These are phyloP conservation scores for Sitobion miscanthi DNA, from an alignment of 1,140 invertebrate species.

Conservation along the genomic window DNA sequence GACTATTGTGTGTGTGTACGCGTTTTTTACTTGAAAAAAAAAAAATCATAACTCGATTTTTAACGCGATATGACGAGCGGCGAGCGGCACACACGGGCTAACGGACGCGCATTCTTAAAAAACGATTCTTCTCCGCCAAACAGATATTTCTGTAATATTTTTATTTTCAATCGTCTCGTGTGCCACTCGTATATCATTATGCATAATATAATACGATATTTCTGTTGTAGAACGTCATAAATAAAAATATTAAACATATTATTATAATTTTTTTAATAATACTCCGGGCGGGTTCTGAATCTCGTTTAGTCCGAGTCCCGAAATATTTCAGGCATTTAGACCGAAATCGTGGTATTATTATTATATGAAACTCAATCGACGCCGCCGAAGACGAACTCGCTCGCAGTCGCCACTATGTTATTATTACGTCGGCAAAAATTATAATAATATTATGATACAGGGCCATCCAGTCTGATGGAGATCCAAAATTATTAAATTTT, in stretches of 20 bases:
- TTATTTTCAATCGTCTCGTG: not conserved
- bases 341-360: not conserved
- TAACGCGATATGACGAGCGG: not conserved
- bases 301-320: not conserved
- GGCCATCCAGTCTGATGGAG: no score
- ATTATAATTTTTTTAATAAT: not conserved
- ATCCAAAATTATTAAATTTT: no score
- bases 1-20: not conserved
- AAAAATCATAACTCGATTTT: slow-evolving; percentile 2
- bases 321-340: not conserved
- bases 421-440: not conserved
- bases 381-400: not conserved
- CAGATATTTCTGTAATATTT: not conserved
- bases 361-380: not conserved
- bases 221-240: not conserved
- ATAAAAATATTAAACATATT: slow-evolving; percentile 4
- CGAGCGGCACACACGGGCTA: not conserved
- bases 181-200: not conserved
- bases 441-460: not conserved
- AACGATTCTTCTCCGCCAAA: not conserved
- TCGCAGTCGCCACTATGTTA: no score
- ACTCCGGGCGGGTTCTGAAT: not conserved
- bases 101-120: not conserved
- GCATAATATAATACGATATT: not conserved
- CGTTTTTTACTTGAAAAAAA: not conserved